These are phyloP conservation scores for Procapra przewalskii DNA, from an alignment of 2,113 vertebrate genomes.

Conservation along the genomic window DNA sequence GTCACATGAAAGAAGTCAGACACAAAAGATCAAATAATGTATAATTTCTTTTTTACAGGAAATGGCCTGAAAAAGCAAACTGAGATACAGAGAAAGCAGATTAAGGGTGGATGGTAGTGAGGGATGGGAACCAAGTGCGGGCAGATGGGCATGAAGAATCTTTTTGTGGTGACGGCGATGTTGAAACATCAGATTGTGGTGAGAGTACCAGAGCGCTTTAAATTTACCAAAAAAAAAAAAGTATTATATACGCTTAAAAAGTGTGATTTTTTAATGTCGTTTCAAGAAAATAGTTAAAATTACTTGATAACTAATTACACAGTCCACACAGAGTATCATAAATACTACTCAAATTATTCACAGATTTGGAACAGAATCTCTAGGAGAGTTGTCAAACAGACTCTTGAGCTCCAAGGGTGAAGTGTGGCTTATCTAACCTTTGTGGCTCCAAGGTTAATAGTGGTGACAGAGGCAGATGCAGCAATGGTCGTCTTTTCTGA, in stretches of 20 bases:
- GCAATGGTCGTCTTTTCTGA: slow-evolving; percentile 88
- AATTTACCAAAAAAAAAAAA: background rate
- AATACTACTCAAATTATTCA: background rate
- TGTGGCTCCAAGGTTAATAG: slow-evolving; percentile 96
- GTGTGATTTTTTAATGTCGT: background rate
- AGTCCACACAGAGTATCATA: background rate
- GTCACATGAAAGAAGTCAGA: background rate
- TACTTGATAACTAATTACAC: background rate
- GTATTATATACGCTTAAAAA: background rate
- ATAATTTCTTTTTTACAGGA: background rate
- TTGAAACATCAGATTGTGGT: background rate
- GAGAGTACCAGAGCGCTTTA: background rate
- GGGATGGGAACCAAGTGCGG: background rate
- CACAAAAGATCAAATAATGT: background rate
- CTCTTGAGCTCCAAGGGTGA: background rate
- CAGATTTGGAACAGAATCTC: background rate
- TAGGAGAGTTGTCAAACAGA: background rate
- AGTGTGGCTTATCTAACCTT: slow-evolving; percentile 84
- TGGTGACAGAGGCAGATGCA: slow-evolving; percentile 90
- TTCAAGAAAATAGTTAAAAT: background rate
- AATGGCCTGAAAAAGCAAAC: background rate
- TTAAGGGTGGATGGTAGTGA: fast-evolving
- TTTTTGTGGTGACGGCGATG: background rate
- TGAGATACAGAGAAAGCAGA: background rate
- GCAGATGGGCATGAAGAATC: background rate